A percentile compares a stretch with the other conserved stretches of the same genome.
phyloP scores from a whole-genome alignment of 2,113 vertebrate species.

The Pithys albifrons region DNA sequence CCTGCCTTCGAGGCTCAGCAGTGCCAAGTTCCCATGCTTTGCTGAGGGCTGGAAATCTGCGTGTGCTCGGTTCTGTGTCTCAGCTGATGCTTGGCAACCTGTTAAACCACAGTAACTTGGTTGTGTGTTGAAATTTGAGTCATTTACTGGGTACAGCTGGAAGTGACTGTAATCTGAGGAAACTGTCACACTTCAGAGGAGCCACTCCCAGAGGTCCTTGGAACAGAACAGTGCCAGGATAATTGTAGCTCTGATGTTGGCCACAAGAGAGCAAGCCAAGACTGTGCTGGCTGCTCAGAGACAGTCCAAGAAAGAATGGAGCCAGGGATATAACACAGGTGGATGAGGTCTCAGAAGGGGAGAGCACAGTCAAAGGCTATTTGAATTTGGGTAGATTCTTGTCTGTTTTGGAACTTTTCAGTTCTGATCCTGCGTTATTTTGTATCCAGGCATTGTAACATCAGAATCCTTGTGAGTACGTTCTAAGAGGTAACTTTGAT shows the following conservation, averaged over 20 bases:
- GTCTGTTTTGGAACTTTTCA: neutral
- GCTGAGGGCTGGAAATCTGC: fast-evolving
- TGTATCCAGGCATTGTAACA: neutral
- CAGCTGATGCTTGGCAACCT: neutral
- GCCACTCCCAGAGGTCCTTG: neutral
- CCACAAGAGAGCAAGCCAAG: slow-evolving; percentile 49
- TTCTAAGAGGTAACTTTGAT: neutral
- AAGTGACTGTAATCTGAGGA: neutral
- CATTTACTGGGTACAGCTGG: neutral
- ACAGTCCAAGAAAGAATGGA: neutral
- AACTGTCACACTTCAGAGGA: neutral
- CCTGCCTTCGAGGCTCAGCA: neutral
- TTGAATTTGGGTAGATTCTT: neutral
- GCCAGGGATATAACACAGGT: neutral
- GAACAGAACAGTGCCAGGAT: neutral
- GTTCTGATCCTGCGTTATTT: neutral
- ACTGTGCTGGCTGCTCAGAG: neutral
- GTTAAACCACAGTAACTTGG: neutral
- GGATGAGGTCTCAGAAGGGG: neutral
- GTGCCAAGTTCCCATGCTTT: neutral
- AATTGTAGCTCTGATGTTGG: slow-evolving; percentile 5
- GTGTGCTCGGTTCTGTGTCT: neutral
- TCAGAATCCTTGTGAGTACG: neutral
- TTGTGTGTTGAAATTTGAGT: neutral
- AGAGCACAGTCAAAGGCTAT: neutral